Conservation (phyloP, 2,888 invertebrate genomes). For the Syrista parreyssii region DNA sequence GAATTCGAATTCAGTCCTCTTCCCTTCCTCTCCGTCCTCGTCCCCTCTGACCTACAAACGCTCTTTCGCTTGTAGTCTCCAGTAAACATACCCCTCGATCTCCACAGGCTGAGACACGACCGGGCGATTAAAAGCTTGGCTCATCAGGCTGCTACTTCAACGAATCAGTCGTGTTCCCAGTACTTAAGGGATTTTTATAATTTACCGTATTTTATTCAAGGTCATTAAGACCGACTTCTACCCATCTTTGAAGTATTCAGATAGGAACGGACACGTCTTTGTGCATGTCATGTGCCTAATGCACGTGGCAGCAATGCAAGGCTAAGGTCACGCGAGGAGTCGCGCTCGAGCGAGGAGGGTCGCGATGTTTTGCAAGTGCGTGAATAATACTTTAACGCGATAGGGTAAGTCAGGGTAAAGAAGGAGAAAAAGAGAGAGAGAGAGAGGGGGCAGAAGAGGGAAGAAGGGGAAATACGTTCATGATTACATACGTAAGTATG, state of each 20-base stretch:
- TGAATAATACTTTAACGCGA: background rate
- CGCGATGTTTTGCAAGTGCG: background rate
- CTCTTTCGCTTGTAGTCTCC: background rate
- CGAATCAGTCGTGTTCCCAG: too few species aligned
- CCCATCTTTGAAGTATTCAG: background rate
- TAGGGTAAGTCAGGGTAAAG: background rate
- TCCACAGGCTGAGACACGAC: too few species aligned
- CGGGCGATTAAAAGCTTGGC: too few species aligned
- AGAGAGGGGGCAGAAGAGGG: background rate
- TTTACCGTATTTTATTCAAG: too few species aligned
- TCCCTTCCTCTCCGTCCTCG: background rate
- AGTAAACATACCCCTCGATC: background rate
- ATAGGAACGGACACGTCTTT: background rate
- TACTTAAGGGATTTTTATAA: background rate
- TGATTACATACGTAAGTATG: background rate
- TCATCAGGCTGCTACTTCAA: too few species aligned
- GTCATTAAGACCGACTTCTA: background rate
- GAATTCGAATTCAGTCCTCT: background rate
- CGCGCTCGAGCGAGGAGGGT: background rate
- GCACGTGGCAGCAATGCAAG: conserved; percentile 14
- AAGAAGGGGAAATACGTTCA: background rate
- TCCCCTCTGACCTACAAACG: background rate
- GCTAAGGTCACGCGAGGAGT: conserved; percentile 16
- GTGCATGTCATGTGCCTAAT: background rate
- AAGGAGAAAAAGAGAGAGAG: background rate